Percentiles rank a stretch among this genome's conserved stretches.
These are phyloP conservation scores for Anguilla japonica DNA, from an alignment of 2,113 vertebrate genomes.

Conservation along the genomic window DNA sequence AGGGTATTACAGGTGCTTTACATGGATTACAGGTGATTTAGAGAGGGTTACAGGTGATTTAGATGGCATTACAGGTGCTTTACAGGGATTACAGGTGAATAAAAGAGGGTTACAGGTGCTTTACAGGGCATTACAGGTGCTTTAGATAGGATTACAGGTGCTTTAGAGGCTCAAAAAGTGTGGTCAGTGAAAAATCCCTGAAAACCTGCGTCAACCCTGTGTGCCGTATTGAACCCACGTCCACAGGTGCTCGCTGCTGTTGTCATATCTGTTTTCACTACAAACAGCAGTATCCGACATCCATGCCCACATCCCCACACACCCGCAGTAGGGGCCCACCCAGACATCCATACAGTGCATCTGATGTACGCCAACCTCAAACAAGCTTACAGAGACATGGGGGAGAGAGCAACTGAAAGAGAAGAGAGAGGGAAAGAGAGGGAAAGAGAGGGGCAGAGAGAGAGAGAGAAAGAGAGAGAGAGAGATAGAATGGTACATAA, in stretches of 20 bases:
- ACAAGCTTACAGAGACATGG: slow-evolving; percentile 16
- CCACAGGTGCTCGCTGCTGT: neutral
- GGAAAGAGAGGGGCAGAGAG: neutral
- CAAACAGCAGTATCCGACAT: neutral
- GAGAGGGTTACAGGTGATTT: no score
- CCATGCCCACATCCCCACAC: neutral
- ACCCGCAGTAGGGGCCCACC: neutral
- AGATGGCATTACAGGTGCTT: no score
- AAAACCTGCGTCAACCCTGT: no score
- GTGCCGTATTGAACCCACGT: neutral
- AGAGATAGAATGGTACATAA: no score
- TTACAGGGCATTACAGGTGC: no score
- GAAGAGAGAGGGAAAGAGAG: slow-evolving; percentile 20
- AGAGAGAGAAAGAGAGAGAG: neutral
- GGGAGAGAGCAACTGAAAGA: slow-evolving; percentile 3
- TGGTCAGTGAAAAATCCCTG: no score
- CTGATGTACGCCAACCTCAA: neutral
- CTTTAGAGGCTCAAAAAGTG: no score
- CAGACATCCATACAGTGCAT: neutral
- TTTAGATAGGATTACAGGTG: no score
- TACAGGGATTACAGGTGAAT: no score
- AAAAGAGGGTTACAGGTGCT: no score
- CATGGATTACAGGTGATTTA: no score
- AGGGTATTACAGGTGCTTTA: no score
- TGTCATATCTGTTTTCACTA: neutral